Evolutionary conservation across 2,797 vertebrate species (phyloP).

Genomic region (Liparis tanakae): DNA sequence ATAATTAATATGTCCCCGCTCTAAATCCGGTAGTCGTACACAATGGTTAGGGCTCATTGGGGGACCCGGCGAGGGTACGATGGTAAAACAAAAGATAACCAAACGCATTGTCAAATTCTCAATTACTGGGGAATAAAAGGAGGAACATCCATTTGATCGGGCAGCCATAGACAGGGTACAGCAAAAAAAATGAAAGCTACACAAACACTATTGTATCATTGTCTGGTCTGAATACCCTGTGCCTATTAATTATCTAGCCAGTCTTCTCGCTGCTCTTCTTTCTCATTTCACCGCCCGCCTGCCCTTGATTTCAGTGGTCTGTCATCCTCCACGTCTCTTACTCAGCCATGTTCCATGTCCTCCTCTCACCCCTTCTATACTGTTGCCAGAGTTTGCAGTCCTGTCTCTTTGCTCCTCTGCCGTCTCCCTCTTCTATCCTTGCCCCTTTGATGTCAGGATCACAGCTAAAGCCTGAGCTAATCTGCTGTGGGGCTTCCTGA

Average conservation of each 20-base stretch:
- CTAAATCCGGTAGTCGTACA: conserved; percentile 20
- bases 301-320: conserved; percentile 1
- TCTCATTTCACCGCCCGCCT: background rate
- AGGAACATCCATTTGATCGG: conserved; percentile 9
- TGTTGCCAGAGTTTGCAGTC: conserved; percentile 51
- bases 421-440: conserved; percentile 46
- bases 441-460: conserved; percentile 75
- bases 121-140: background rate
- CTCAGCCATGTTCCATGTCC: conserved; percentile 35
- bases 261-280: background rate
- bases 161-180: conserved; percentile 2
- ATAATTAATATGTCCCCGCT: conserved; percentile 24
- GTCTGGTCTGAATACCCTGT: conserved; percentile 17
- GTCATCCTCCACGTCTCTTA: conserved; percentile 17
- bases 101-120: background rate
- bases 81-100: background rate
- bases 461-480: conserved; percentile 72
- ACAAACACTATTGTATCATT: conserved; percentile 24
- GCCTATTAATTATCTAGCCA: conserved; percentile 2
- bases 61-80: background rate
- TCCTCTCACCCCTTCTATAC: conserved; percentile 17
- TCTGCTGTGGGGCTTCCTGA: conserved; percentile 67
- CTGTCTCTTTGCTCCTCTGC: conserved; percentile 50
- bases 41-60: conserved; percentile 1
- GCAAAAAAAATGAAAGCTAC: conserved; percentile 6